Percentiles rank a stretch among this genome's conserved stretches.
Evolutionary conservation across 2,888 invertebrate genomes (phyloP).

Genomic region (Onthophagus sagittarius): DNA sequence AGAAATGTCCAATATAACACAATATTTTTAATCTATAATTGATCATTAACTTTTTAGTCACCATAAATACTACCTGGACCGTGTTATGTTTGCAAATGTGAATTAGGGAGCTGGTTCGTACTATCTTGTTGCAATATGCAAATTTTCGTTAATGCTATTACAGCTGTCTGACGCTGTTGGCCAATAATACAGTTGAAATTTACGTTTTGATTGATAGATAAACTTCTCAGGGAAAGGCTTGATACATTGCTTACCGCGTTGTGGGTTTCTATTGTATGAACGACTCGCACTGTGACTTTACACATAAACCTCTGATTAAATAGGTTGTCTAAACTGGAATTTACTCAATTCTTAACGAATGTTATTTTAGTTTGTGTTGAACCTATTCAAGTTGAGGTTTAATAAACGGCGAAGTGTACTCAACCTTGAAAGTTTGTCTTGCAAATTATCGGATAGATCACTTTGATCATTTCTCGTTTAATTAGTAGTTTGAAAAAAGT

Average conservation of each 20-base stretch:
- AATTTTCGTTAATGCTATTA: constrained; percentile 4
- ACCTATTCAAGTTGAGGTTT: too few relatives aligned
- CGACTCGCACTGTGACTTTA: neutral
- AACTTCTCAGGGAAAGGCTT: neutral
- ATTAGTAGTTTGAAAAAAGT: neutral
- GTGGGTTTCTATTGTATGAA: neutral
- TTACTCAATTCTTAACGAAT: neutral
- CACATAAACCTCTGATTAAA: neutral
- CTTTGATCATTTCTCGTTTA: neutral
- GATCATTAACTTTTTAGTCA: too few relatives aligned
- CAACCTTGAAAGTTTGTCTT: neutral
- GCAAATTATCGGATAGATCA: neutral
- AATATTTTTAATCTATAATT: neutral
- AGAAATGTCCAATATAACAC: neutral
- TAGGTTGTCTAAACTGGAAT: neutral
- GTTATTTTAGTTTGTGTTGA: neutral
- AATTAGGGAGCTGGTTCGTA: neutral
- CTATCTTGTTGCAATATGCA: constrained; percentile 5
- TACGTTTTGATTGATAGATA: constrained; percentile 7
- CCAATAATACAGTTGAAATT: neutral
- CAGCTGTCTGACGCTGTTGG: neutral
- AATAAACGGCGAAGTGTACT: too few relatives aligned
- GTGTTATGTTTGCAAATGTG: constrained; percentile 8
- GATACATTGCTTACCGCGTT: neutral
- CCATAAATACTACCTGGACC: neutral